Evolutionary conservation across 2,797 vertebrate genomes (phyloP), one percentile per base, ranked within the genome.

Genomic region (Mionectes olivaceus): DNA sequence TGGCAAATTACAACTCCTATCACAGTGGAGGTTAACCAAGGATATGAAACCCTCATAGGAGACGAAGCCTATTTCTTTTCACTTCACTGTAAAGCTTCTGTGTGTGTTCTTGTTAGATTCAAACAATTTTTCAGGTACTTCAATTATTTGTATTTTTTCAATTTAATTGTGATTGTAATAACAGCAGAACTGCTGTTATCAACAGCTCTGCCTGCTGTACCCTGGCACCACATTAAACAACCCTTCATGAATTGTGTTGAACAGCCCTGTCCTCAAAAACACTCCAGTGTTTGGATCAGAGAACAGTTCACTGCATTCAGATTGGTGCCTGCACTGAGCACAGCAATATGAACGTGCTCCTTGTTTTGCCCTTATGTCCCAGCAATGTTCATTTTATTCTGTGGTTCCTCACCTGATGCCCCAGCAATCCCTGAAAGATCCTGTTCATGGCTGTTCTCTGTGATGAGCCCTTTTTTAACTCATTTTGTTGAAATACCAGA

Each of bases 301-400:
- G 18, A 63, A 33, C 27, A 32, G 21, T 14, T 67, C 39, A 14
- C 6, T 49, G 41, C 17, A 3, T 16, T 82, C 33, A 39, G 18
- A 39, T 11, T 39, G 27, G 23, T 57, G 14, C 43, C 57, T 6
- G 4, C n/a, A 3, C 41, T 10, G 28, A 27, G 46, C 44, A 44
- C 49, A 76, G 15, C 23, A 33, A 23, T 2, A 5, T 9, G 46
- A 43, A 47, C 0, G 0, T 23, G 21, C 7, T 83, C n/a, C 39
- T 80, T n/a, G 23, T 21, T 63, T 39, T 41, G 30, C 13, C 10
- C 37, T 37, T n/a, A 10, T 12, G 9, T 74, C 35, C 63, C 53
- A 73, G 37, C 33, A 32, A 10, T 2, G 7, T 21, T 85, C 25
- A 53, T 65, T 65, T 60, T 24, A 30, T 50, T 33, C 43, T 50